These are phyloP conservation scores for Agelaius tricolor DNA, from an alignment of 2,113 vertebrate species.

Conservation along the genomic window DNA sequence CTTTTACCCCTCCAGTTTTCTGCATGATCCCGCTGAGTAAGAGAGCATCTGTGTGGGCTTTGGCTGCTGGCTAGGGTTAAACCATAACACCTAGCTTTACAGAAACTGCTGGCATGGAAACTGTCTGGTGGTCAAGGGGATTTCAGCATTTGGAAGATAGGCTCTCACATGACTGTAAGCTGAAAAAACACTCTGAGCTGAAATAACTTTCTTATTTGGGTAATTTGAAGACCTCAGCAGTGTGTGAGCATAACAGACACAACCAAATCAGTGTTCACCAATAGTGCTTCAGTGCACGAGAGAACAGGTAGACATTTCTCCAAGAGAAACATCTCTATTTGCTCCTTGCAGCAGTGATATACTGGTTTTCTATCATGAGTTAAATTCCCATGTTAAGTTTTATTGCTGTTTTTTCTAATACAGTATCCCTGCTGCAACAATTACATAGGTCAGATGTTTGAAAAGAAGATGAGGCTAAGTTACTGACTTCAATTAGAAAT, in stretches of 20 bases:
- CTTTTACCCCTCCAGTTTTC: neutral
- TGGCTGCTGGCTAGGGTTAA: neutral
- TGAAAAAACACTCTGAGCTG: neutral
- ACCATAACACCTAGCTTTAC: neutral
- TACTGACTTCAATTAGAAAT: neutral
- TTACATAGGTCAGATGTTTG: neutral
- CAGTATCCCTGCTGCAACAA: neutral
- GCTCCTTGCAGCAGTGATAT: neutral
- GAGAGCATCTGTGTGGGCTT: fast-evolving
- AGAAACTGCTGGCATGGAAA: neutral
- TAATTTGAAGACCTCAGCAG: neutral
- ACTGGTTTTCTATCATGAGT: neutral
- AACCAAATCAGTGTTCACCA: neutral
- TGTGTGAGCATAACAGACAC: neutral
- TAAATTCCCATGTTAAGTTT: neutral
- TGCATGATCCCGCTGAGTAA: neutral
- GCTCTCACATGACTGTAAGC: neutral
- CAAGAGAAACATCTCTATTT: neutral
- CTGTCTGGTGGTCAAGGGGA: neutral
- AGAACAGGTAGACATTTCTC: neutral
- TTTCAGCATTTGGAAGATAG: neutral
- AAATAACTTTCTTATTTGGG: neutral
- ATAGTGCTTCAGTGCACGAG: neutral
- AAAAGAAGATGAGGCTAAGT: neutral
- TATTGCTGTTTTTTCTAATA: neutral